Percentiles rank a stretch among this genome's conserved stretches.
These are phyloP conservation scores for Chrysemys picta DNA, from an alignment of 2,113 vertebrate genomes.

Conservation along the genomic window DNA sequence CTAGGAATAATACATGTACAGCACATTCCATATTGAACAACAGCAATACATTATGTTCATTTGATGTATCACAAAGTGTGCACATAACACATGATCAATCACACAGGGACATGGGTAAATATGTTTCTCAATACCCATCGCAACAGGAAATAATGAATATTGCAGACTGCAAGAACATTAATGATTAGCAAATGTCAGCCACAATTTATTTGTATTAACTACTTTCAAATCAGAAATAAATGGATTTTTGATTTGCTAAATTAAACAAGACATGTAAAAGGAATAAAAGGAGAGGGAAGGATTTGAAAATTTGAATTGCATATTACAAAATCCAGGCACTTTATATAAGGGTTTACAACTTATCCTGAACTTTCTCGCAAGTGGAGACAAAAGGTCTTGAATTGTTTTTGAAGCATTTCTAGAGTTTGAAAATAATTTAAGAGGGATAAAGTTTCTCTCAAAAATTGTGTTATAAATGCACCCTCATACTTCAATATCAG, in stretches of 20 bases:
- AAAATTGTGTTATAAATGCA: background rate
- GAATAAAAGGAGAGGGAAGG: slow-evolving; percentile 14
- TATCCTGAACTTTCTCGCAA: slow-evolving; percentile 17
- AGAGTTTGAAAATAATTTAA: slow-evolving; percentile 27
- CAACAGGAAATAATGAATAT: slow-evolving; percentile 9
- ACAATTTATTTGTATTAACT: slow-evolving; percentile 40
- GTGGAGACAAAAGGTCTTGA: slow-evolving; percentile 9
- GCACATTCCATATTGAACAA: background rate
- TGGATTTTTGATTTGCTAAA: slow-evolving; percentile 28
- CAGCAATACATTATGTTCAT: background rate
- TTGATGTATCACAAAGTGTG: background rate
- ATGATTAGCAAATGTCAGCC: slow-evolving; percentile 44
- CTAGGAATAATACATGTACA: background rate
- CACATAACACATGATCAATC: background rate
- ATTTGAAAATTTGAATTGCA: slow-evolving; percentile 22
- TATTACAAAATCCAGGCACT: background rate
- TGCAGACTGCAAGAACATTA: slow-evolving; percentile 15
- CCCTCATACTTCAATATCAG: slow-evolving; percentile 8
- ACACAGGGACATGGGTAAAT: background rate
- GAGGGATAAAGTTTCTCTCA: slow-evolving; percentile 19
- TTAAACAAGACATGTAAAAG: slow-evolving; percentile 23
- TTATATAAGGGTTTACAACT: slow-evolving; percentile 5
- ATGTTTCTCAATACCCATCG: slow-evolving; percentile 7
- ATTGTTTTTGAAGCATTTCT: slow-evolving; percentile 3
- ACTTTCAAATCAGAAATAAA: slow-evolving; percentile 49